A percentile compares a stretch with the other conserved stretches of the same genome.
phyloP scores from a whole-genome alignment of 2,113 vertebrate species.

The Paraplagusia blochii region DNA sequence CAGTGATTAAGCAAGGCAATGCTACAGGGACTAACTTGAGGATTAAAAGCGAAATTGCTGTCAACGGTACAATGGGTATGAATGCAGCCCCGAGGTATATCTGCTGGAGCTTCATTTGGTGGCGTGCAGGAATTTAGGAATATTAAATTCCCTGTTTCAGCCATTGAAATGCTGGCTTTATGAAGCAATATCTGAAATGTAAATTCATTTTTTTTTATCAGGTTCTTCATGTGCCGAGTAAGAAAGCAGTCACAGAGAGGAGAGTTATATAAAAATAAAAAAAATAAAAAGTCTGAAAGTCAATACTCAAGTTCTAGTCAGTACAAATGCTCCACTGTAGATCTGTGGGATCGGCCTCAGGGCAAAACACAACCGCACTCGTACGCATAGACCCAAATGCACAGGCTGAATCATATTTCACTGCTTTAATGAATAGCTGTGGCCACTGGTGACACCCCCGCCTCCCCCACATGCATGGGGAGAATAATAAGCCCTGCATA shows the following conservation, averaged over 20 bases:
- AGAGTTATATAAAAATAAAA: slow-evolving; percentile 2
- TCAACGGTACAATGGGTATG: background rate
- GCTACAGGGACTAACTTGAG: slow-evolving; percentile 3
- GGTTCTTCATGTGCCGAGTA: background rate
- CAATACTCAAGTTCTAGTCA: slow-evolving; percentile 26
- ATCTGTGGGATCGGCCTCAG: slow-evolving; percentile 16
- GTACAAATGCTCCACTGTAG: slow-evolving; percentile 18
- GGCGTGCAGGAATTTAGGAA: background rate
- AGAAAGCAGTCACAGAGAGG: slow-evolving; percentile 7
- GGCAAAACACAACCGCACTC: slow-evolving; percentile 22
- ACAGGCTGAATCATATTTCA: slow-evolving; percentile 57
- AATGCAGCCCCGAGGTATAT: background rate
- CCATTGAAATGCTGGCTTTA: slow-evolving; percentile 6
- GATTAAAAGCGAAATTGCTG: background rate
- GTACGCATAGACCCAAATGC: slow-evolving; percentile 17
- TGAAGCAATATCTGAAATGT: slow-evolving; percentile 3
- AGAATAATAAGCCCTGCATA: slow-evolving; percentile 66
- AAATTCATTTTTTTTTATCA: slow-evolving; percentile 19
- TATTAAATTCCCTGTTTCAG: background rate
- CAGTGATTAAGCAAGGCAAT: background rate
- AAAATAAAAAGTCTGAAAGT: background rate
- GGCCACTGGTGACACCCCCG: slow-evolving; percentile 41
- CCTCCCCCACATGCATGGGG: slow-evolving; percentile 33
- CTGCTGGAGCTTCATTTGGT: slow-evolving; percentile 1
- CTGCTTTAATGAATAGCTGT: slow-evolving; percentile 64